A percentile compares a stretch with the other conserved stretches of the same genome.
Evolutionary conservation across 2,888 invertebrate species (phyloP).

Genomic region (Antheraea assamensis): DNA sequence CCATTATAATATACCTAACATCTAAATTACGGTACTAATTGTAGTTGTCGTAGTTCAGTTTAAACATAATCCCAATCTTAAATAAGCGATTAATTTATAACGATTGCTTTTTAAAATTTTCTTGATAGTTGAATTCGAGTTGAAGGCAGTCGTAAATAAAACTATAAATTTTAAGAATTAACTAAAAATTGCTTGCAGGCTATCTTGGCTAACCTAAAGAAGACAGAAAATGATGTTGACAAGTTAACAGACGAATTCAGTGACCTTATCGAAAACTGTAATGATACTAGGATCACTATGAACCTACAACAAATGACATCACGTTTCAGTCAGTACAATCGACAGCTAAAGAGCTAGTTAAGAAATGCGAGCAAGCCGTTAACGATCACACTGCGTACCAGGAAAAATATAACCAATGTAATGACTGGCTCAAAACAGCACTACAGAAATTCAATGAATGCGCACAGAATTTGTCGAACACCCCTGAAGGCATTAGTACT

Average conservation of each 20-base stretch:
- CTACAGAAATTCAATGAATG: conserved; percentile 87
- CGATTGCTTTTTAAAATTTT: conserved; percentile 3
- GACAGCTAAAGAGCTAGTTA: conserved; percentile 94
- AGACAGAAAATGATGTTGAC: conserved; percentile 93
- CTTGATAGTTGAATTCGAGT: background rate
- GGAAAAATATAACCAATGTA: conserved; percentile 92
- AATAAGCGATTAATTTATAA: conserved; percentile 24
- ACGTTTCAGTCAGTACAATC: conserved; percentile 93
- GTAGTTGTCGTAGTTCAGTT: conserved; percentile 76
- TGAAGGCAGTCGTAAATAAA: background rate
- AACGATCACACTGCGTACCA: conserved; percentile 90
- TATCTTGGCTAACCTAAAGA: conserved; percentile 88
- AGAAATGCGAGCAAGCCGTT: conserved; percentile 95
- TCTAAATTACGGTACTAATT: conserved; percentile 59
- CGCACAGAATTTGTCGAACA: conserved; percentile 83
- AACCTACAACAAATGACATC: conserved; percentile 95
- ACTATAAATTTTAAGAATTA: background rate
- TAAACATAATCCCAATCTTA: conserved; percentile 39
- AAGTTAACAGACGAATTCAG: conserved; percentile 93
- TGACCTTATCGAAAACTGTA: conserved; percentile 91
- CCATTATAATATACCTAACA: conserved; percentile 34
- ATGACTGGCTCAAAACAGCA: conserved; percentile 89
- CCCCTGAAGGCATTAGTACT: conserved; percentile 86
- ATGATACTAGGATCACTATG: conserved; percentile 92
- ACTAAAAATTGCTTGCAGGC: conserved; percentile 78